Conservation (phyloP, 2,888 invertebrate genomes). For the Heteropelma amictum region DNA sequence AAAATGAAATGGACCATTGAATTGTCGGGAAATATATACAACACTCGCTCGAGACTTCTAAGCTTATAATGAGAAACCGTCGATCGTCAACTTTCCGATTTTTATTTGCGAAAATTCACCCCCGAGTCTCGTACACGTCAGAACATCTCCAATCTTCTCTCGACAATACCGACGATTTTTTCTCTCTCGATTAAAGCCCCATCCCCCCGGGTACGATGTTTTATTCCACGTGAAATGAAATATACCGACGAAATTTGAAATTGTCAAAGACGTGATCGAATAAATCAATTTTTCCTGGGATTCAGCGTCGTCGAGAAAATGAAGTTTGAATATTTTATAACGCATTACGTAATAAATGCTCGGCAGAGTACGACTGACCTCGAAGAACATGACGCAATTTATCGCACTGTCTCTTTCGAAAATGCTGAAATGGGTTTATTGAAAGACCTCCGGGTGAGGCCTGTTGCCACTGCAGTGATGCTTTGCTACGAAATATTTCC, state of each 20-base stretch:
- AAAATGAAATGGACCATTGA: conserved; percentile 27
- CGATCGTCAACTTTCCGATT: not conserved
- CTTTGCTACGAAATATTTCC: not conserved
- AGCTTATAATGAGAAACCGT: conserved; percentile 19
- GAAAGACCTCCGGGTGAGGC: not conserved
- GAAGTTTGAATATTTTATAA: conserved; percentile 16
- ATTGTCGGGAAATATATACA: conserved; percentile 7
- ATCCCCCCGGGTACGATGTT: too few relatives aligned
- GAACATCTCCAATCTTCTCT: too few relatives aligned
- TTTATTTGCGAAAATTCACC: not conserved
- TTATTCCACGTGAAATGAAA: too few relatives aligned
- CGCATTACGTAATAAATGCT: conserved; percentile 14
- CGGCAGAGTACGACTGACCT: not conserved
- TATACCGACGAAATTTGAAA: not conserved
- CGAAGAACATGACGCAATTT: not conserved
- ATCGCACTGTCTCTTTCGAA: conserved; percentile 9
- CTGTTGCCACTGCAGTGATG: not conserved
- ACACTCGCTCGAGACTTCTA: not conserved
- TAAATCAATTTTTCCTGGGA: conserved; percentile 21
- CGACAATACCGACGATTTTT: too few relatives aligned
- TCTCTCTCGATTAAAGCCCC: too few relatives aligned
- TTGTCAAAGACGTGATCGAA: not conserved
- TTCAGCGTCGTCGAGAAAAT: not conserved
- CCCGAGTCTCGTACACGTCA: not conserved
- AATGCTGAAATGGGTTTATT: conserved; percentile 32